Evolutionary conservation across 2,888 invertebrate genomes (phyloP).

Genomic region (Stomorhina lunata): DNA sequence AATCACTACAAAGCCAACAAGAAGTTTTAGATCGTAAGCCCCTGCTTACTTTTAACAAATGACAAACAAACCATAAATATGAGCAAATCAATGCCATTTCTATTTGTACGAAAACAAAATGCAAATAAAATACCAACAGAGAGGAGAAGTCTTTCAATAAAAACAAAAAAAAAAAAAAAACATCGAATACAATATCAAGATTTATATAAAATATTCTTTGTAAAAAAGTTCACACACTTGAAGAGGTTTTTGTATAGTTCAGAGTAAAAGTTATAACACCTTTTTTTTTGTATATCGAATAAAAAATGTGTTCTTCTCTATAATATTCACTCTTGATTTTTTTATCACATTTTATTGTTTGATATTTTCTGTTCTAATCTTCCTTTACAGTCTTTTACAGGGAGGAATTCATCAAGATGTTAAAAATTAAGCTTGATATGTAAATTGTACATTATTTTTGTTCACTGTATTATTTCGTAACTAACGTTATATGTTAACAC

Average conservation of each 20-base stretch:
- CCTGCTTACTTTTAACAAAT: background rate
- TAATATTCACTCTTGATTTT: too few species aligned
- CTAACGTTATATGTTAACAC: too few species aligned
- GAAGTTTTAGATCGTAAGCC: background rate
- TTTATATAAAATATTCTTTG: background rate
- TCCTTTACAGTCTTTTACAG: background rate
- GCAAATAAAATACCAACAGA: conserved; percentile 14
- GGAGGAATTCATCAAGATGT: too few species aligned
- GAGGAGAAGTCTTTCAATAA: background rate
- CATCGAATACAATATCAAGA: background rate
- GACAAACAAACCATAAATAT: conserved; percentile 19
- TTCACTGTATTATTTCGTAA: too few species aligned
- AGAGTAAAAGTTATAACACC: background rate
- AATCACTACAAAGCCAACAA: background rate
- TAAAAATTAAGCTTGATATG: too few species aligned
- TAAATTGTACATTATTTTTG: too few species aligned
- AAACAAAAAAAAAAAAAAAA: background rate
- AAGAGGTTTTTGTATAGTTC: background rate
- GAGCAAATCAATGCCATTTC: conserved; percentile 38
- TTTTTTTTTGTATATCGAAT: too few species aligned
- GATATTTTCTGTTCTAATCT: background rate
- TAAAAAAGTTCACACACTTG: background rate
- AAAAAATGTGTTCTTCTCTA: too few species aligned
- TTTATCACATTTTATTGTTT: background rate
- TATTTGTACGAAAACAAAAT: conserved; percentile 10